A percentile compares a stretch with the other conserved stretches of the same genome.
Conservation (phyloP, 2,113 vertebrate species). For the Hypocryptadius cinnamomeus region DNA sequence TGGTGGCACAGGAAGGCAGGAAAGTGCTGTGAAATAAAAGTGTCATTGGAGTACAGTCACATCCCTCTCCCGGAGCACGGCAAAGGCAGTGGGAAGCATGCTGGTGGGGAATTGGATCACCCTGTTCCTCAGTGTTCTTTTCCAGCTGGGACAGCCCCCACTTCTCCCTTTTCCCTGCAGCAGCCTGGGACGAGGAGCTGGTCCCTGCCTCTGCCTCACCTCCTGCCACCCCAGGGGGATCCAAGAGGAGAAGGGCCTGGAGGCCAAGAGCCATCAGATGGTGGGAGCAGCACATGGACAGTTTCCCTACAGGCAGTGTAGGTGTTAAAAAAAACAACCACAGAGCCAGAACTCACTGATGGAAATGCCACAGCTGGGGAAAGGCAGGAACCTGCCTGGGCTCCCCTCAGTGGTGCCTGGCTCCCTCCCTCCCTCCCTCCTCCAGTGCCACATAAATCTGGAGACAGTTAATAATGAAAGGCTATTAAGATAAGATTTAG, state of each 20-base stretch:
- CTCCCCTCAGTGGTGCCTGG: not conserved
- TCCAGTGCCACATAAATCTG: not conserved
- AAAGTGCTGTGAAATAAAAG: not conserved
- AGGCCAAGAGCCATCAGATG: not conserved
- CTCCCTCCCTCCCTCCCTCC: not conserved
- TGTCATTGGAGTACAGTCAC: accelerated
- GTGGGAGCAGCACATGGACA: not conserved
- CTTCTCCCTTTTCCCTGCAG: not conserved
- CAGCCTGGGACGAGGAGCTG: not conserved
- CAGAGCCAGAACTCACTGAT: not conserved
- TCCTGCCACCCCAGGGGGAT: not conserved
- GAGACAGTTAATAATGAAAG: conserved; percentile 18
- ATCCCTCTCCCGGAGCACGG: not conserved
- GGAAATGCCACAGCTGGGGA: not conserved
- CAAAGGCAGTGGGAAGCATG: not conserved
- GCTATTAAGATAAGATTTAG: conserved; percentile 34
- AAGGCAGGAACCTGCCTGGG: not conserved
- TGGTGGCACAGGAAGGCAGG: not conserved
- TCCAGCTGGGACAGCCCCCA: not conserved
- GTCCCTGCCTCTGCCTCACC: not conserved
- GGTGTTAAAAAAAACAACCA: not conserved
- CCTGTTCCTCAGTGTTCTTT: not conserved
- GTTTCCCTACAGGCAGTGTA: accelerated
- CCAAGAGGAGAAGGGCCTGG: not conserved
- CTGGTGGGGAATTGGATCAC: not conserved